phyloP scores from a whole-genome alignment of 2,113 vertebrate species.

The Myrmecophaga tridactyla region DNA sequence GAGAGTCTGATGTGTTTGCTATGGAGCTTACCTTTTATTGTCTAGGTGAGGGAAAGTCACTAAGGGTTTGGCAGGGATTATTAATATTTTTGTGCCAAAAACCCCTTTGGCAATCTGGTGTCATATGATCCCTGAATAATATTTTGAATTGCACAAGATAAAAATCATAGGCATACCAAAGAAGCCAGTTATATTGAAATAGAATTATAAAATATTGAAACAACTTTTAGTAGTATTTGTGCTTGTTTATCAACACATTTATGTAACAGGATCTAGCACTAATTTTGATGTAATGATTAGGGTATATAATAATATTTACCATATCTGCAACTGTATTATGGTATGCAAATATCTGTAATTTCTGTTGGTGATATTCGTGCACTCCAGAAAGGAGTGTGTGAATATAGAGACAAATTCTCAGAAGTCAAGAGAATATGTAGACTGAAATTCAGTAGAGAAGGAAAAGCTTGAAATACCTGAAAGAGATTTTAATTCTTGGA shows the following conservation, averaged over 20 bases:
- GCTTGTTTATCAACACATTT: not conserved
- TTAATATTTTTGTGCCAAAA: not conserved
- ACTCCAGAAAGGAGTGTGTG: not conserved
- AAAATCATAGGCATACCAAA: not conserved
- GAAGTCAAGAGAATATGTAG: not conserved
- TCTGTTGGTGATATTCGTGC: not conserved
- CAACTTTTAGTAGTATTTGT: not conserved
- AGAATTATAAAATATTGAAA: slow-evolving; percentile 8
- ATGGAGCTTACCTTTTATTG: not conserved
- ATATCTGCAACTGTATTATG: not conserved
- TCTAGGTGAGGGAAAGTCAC: not conserved
- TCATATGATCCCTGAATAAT: not conserved
- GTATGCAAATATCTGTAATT: not conserved
- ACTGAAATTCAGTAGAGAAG: not conserved
- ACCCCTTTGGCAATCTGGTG: not conserved
- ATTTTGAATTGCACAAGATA: not conserved
- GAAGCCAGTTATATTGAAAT: not conserved
- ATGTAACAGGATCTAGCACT: not conserved
- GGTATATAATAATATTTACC: not conserved
- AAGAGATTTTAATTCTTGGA: not conserved
- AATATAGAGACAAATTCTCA: not conserved
- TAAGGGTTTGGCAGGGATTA: not conserved
- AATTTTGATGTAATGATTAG: not conserved
- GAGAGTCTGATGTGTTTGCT: not conserved
- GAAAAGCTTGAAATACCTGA: not conserved